These are phyloP conservation scores for Bambusicola thoracicus DNA, from an alignment of 2,113 vertebrate genomes.

Conservation along the genomic window DNA sequence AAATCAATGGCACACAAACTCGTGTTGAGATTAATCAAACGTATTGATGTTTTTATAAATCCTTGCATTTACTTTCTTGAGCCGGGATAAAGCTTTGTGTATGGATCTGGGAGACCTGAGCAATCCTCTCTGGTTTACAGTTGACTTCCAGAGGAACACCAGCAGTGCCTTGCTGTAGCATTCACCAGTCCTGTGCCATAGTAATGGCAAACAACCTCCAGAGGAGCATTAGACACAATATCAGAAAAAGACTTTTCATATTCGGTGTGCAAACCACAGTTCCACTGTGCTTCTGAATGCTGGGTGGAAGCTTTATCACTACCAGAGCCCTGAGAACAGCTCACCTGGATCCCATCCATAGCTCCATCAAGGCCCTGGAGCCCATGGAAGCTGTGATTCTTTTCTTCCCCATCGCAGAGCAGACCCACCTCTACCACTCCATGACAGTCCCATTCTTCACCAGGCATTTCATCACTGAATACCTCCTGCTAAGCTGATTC, in stretches of 20 bases:
- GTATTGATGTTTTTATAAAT: accelerated
- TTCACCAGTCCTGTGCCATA: too few species aligned
- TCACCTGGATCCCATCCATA: neutral
- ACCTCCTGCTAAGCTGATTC: neutral
- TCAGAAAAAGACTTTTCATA: neutral
- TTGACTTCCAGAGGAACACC: neutral
- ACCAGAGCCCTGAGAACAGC: neutral
- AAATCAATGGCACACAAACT: neutral
- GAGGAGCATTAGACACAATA: neutral
- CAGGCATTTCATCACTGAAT: accelerated
- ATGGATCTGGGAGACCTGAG: neutral
- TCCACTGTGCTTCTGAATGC: neutral
- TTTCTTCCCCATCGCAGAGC: neutral
- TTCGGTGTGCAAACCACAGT: neutral
- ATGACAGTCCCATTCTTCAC: neutral
- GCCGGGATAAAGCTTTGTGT: neutral
- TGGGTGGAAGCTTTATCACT: neutral
- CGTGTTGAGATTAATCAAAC: neutral
- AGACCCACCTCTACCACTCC: accelerated
- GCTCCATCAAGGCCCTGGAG: neutral
- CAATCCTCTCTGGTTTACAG: neutral
- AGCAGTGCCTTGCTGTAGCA: accelerated
- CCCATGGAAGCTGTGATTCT: neutral
- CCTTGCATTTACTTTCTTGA: neutral
- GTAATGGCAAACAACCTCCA: too few species aligned